Percentiles rank a stretch among this genome's conserved stretches.
These are phyloP conservation scores for Anastrepha obliqua DNA, from an alignment of 1,140 invertebrate species.

Conservation along the genomic window DNA sequence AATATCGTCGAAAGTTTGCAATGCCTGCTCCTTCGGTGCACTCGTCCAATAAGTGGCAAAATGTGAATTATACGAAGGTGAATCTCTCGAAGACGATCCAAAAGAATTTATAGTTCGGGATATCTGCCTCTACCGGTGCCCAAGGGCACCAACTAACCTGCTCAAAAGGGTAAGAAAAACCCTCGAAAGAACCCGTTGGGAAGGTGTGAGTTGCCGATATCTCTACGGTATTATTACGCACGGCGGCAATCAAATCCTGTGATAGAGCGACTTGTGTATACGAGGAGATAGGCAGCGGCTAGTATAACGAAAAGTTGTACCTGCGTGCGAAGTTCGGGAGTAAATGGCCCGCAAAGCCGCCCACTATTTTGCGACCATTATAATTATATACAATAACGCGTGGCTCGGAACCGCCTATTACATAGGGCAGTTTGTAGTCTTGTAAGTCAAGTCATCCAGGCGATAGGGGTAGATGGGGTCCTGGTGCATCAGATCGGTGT, in stretches of 20 bases:
- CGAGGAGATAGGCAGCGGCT: constrained; percentile 56
- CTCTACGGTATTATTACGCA: constrained; percentile 64
- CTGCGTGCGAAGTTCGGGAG: constrained; percentile 63
- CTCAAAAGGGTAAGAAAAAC: constrained; percentile 66
- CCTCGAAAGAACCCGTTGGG: constrained; percentile 54
- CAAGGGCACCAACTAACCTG: constrained; percentile 66
- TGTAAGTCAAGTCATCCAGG: constrained; percentile 59
- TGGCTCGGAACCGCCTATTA: constrained; percentile 63
- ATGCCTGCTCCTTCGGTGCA: constrained; percentile 61
- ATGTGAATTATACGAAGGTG: constrained; percentile 69
- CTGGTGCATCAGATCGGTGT: neutral
- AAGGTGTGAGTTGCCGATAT: constrained; percentile 64
- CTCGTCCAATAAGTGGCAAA: constrained; percentile 69
- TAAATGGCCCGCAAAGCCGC: constrained; percentile 66
- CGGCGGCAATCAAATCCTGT: constrained; percentile 61
- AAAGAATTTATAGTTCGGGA: constrained; percentile 65
- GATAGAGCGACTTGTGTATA: constrained; percentile 60
- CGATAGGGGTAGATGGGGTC: constrained; percentile 63
- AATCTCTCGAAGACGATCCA: constrained; percentile 65
- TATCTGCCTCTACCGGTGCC: constrained; percentile 66
- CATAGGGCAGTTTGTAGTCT: constrained; percentile 61
- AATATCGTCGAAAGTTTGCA: constrained; percentile 64
- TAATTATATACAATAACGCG: constrained; percentile 64
- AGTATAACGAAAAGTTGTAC: constrained; percentile 61
- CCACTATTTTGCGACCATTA: constrained; percentile 58